A percentile compares a stretch with the other conserved stretches of the same genome.
These are phyloP conservation scores for Picathartes gymnocephalus DNA, from an alignment of 2,113 vertebrate genomes.

Conservation along the genomic window DNA sequence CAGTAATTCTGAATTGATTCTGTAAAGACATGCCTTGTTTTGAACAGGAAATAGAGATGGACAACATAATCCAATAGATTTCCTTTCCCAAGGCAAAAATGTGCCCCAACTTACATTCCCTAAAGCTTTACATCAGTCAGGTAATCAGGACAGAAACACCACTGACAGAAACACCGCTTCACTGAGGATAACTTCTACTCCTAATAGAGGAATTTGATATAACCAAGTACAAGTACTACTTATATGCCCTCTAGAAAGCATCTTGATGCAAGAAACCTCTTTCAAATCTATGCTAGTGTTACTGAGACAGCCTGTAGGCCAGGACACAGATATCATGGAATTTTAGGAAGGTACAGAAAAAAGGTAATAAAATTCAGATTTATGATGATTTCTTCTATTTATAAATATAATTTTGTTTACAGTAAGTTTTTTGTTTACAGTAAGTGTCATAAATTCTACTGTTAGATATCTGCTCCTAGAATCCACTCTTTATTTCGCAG, in stretches of 20 bases:
- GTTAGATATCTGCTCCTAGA: not conserved
- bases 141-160: not conserved
- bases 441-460: not conserved
- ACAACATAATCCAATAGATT: not conserved
- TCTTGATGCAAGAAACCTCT: not conserved
- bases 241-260: not conserved
- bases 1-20: conserved; percentile 21
- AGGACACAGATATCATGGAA: not conserved
- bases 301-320: not conserved
- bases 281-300: not conserved
- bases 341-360: not conserved
- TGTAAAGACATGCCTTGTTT: not conserved
- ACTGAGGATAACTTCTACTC: not conserved
- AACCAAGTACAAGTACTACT: not conserved
- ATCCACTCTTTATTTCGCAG: not conserved
- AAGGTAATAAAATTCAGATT: not conserved
- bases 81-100: not conserved
- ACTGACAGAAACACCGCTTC: not conserved
- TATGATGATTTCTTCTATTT: not conserved
- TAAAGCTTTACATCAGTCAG: not conserved
- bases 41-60: not conserved
- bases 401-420: not conserved
- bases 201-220: not conserved
- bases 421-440: not conserved
- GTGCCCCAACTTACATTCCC: not conserved